These are phyloP conservation scores for Xylota sylvarum DNA, from an alignment of 2,888 invertebrate genomes.

Conservation along the genomic window DNA sequence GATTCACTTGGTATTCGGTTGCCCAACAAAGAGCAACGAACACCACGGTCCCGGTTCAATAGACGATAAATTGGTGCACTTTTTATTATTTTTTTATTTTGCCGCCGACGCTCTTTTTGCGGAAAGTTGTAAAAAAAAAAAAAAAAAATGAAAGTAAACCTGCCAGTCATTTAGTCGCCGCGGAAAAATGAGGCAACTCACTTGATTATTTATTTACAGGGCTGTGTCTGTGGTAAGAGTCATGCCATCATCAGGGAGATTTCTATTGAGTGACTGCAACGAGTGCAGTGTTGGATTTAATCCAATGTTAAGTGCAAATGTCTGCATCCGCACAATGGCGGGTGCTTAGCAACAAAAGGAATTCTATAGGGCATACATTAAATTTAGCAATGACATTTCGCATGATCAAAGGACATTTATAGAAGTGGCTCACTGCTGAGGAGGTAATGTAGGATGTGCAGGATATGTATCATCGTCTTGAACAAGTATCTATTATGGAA, in stretches of 20 bases:
- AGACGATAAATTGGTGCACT: conserved; percentile 60
- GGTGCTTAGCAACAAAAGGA: background rate
- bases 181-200: conserved; percentile 63
- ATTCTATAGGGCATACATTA: background rate
- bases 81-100: conserved; percentile 14
- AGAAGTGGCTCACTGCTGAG: background rate
- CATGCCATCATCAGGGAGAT: background rate
- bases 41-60: conserved; percentile 40
- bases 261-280: background rate
- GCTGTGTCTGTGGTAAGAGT: conserved; percentile 2
- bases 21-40: conserved; percentile 33
- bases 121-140: conserved; percentile 28
- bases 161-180: conserved; percentile 52
- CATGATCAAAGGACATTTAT: background rate
- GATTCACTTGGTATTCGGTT: background rate
- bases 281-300: conserved; percentile 2
- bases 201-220: conserved; percentile 35
- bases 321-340: background rate
- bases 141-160: conserved; percentile 58
- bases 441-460: background rate
- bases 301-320: conserved; percentile 9
- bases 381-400: conserved; percentile 9
- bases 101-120: conserved; percentile 14
- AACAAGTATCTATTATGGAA: no score
- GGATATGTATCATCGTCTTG: no score